These are phyloP conservation scores for Formica exsecta DNA, from an alignment of 1,140 invertebrate species.

Conservation along the genomic window DNA sequence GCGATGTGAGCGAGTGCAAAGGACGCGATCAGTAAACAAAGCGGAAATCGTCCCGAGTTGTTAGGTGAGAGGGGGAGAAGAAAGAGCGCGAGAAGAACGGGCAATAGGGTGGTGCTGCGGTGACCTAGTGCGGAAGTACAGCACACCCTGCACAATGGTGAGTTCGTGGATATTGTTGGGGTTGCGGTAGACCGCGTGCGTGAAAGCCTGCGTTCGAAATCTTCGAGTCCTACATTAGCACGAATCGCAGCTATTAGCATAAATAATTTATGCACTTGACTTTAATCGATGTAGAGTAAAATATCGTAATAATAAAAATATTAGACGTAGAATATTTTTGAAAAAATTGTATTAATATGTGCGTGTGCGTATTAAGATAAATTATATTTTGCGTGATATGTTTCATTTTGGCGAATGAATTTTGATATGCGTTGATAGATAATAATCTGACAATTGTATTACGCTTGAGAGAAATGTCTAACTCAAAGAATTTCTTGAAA, in stretches of 20 bases:
- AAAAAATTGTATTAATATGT: neutral
- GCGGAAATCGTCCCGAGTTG: slow-evolving; percentile 29
- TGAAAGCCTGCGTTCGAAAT: slow-evolving; percentile 11
- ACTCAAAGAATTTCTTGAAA: neutral
- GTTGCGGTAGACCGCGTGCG: neutral
- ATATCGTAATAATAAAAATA: neutral
- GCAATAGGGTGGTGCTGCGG: slow-evolving; percentile 47
- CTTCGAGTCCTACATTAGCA: neutral
- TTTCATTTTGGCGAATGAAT: neutral
- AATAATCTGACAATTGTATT: neutral
- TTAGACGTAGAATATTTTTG: neutral
- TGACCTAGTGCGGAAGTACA: slow-evolving; percentile 33
- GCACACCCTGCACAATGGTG: slow-evolving; percentile 69
- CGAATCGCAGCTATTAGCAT: neutral
- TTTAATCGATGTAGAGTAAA: neutral
- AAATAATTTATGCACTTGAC: neutral
- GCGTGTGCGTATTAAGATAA: neutral
- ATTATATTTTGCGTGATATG: neutral
- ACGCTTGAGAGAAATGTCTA: neutral
- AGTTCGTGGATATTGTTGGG: slow-evolving; percentile 29
- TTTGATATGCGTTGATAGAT: neutral
- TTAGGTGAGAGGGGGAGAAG: slow-evolving; percentile 23
- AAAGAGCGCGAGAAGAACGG: neutral
- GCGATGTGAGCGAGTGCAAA: slow-evolving; percentile 78
- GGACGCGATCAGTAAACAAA: slow-evolving; percentile 64